Percentiles rank a stretch among this genome's conserved stretches.
These are phyloP conservation scores for Anaspis maculata DNA, from an alignment of 2,888 invertebrate species.

Conservation along the genomic window DNA sequence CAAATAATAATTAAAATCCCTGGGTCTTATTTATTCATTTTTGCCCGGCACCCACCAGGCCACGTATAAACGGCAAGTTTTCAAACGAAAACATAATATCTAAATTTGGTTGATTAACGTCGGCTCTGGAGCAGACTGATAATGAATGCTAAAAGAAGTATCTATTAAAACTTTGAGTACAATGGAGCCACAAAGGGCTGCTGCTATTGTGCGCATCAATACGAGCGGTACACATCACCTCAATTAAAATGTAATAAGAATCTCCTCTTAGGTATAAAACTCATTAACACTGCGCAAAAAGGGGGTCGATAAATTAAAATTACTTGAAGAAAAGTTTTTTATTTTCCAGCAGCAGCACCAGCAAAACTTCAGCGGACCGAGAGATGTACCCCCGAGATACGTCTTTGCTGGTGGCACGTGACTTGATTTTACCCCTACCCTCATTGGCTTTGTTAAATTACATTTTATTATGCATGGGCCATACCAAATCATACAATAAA, in stretches of 20 bases:
- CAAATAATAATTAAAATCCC: slow-evolving; percentile 35
- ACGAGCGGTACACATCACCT: slow-evolving; percentile 43
- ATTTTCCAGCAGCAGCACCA: no score
- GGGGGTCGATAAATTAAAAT: slow-evolving; percentile 37
- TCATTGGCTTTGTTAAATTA: no score
- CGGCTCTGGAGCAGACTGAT: slow-evolving; percentile 37
- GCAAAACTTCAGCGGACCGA: no score
- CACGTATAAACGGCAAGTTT: slow-evolving; percentile 35
- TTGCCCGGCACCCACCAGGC: no score
- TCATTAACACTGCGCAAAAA: slow-evolving; percentile 42
- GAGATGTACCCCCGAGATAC: no score
- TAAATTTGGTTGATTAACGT: slow-evolving; percentile 41
- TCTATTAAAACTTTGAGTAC: slow-evolving; percentile 45
- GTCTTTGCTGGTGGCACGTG: no score
- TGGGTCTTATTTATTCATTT: slow-evolving; percentile 38
- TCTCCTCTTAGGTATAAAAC: slow-evolving; percentile 40
- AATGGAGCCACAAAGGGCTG: slow-evolving; percentile 31
- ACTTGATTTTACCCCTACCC: no score
- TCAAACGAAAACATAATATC: slow-evolving; percentile 36
- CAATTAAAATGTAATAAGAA: slow-evolving; percentile 47
- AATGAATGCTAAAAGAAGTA: slow-evolving; percentile 44
- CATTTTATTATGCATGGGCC: no score
- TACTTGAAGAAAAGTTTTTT: slow-evolving; percentile 24
- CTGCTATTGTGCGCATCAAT: slow-evolving; percentile 38
- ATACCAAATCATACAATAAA: no score